Evolutionary conservation across 2,888 invertebrate genomes (phyloP), one percentile per base, ranked within the genome.

Genomic region (Hyposoter dolosus): DNA sequence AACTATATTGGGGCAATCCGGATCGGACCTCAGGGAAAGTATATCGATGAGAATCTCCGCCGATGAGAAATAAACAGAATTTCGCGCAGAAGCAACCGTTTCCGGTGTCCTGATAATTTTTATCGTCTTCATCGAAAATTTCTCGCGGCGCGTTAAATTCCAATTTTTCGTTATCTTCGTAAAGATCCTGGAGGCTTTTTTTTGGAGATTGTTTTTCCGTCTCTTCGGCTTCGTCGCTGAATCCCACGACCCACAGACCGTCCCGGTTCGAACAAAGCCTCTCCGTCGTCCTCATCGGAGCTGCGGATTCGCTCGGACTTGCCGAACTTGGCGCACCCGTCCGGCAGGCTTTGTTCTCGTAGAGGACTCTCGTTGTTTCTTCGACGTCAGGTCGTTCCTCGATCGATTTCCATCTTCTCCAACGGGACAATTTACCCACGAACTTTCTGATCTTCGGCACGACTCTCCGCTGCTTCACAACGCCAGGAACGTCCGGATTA

Each of bases 11-110:
- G 28, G 12, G 5, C 12, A 60, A 28, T 60, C 6, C 60, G 1
- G 60, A 15, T 10, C 5, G 60, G 87, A 35, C 60, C 17, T 28
- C 82, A 56, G 45, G 81, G 50, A 86, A 60, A 0, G 86, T 82
- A 5, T 79, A 72, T 4, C 87, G 84, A 6, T 85, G 50, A 6
- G 47, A 50, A 60, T 72, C 5, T 12, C 28, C 28, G 15, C 77
- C 74, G 74, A 86, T 78, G 15, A 91, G 88, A 63, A 88, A 81
- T 45, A 86, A 84, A 56, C 90, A 92, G 19, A 92, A 78, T 74
- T 86, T 90, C 0, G 90, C 84, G 72, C 93, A 92, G 35, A 91
- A 78, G 35, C 93, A 93, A 32, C 89, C 90, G 0, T 50, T 86
- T 23, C 28, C 82, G 45, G 4, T 32, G 5, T 75, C 78, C 12